phyloP scores from a whole-genome alignment of 2,797 vertebrate species.

The Bovichtus variegatus region DNA sequence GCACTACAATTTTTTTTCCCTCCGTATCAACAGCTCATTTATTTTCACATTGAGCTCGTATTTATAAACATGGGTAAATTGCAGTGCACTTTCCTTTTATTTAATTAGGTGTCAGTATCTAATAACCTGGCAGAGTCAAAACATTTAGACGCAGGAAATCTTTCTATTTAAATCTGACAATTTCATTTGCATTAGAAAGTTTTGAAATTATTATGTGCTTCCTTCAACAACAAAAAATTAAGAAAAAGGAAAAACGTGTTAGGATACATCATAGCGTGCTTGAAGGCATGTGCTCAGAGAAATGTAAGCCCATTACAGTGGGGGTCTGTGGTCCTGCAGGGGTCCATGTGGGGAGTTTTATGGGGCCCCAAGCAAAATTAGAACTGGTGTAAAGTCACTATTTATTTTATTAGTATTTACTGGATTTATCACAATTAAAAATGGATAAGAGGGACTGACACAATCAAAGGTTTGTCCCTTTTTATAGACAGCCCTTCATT shows the following conservation, averaged over 20 bases:
- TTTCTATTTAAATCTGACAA: background rate
- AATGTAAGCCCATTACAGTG: slow-evolving; percentile 67
- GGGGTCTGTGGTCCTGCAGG: slow-evolving; percentile 58
- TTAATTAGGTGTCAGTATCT: slow-evolving; percentile 1
- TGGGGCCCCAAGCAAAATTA: slow-evolving; percentile 57
- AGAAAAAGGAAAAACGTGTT: slow-evolving; percentile 1
- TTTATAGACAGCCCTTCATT: background rate
- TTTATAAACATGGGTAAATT: background rate
- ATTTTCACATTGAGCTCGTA: background rate
- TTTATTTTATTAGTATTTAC: slow-evolving; percentile 19
- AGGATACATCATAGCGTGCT: slow-evolving; percentile 34
- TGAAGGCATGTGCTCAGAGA: slow-evolving; percentile 63
- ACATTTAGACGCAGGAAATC: background rate
- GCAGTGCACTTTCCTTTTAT: background rate
- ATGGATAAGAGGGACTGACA: background rate
- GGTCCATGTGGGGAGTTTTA: slow-evolving; percentile 60
- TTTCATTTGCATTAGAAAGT: slow-evolving; percentile 6
- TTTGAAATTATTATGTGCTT: slow-evolving; percentile 28
- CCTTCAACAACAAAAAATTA: background rate
- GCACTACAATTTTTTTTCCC: too few relatives aligned
- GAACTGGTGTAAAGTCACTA: slow-evolving; percentile 42
- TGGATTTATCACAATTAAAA: slow-evolving; percentile 19
- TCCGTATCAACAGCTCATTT: background rate
- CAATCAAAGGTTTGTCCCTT: background rate
- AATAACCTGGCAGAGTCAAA: background rate